These are phyloP conservation scores for Peucedramus taeniatus DNA, from an alignment of 2,113 vertebrate species.

Conservation along the genomic window DNA sequence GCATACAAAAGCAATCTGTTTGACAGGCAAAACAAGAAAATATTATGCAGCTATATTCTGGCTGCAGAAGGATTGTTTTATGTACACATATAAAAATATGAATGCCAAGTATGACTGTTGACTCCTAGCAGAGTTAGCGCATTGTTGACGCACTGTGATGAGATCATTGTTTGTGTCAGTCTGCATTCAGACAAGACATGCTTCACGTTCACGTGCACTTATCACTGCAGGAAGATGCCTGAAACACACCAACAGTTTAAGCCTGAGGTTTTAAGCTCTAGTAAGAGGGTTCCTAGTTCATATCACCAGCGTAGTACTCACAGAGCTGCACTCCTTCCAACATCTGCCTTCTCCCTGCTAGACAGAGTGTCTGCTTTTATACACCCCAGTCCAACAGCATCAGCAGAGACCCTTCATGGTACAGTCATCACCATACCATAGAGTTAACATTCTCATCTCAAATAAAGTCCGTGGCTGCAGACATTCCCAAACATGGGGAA, in stretches of 20 bases:
- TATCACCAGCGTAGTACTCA: no score
- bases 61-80: neutral
- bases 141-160: neutral
- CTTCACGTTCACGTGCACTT: neutral
- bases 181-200: neutral
- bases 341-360: neutral
- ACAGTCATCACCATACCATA: neutral
- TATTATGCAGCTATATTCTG: neutral
- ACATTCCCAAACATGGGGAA: neutral
- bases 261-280: neutral
- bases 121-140: neutral
- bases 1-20: neutral
- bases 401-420: neutral
- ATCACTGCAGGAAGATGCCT: neutral
- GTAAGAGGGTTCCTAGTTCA: neutral
- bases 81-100: neutral
- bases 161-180: neutral
- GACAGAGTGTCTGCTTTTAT: accelerated
- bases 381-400: no score
- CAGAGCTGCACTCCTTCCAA: neutral
- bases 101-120: neutral
- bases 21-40: neutral
- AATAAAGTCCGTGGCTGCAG: accelerated
- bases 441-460: neutral
- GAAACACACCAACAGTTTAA: neutral